Base-by-base conservation (phyloP, 2,797 vertebrate genomes). In the Hyperoplus lanceolatus region DNA sequence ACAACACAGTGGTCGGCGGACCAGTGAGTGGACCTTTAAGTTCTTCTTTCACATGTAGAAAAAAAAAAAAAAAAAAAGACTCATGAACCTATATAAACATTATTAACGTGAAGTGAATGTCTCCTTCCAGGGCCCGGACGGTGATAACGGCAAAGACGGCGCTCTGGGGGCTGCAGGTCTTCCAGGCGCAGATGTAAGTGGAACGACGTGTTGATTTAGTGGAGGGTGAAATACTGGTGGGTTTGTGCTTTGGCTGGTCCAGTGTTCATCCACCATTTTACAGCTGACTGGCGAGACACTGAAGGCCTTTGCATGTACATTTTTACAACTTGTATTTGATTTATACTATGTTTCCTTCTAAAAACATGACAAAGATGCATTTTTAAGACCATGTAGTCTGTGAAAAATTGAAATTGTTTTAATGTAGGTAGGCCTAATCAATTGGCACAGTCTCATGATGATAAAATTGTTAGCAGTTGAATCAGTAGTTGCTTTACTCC, bases 121-220 rank as follows among this genome's bases (percentile, higher is more conserved):
- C 43, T 85, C 49, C 45, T 85, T 84, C 10, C 83, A 99, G 98
- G 98, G 97, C 50, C 83, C 83, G 0, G 93, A 95, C 38, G 98
- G 98, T 12, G 96, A 97, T 0, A 86, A 96, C 8, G 97, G 97
- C 42, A 96, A 93, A 85, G 93, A 96, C 1, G 97, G 97, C 79
- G 90, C 88, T 61, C 80, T 95, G 0, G 98, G 97, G 75, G 79
- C 95, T 72, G 87, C 97, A 3, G 98, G 98, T 42, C 94, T 96
- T 7, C 96, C 97, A 0, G 98, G 98, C 5, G 95, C 96, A 43
- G 98, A 99, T 75, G 98, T 99, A 79, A 97, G 98, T 97, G 87
- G 42, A 68, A 15, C 56, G 38, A 13, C 39, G 42, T 6, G 66
- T 53, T 3, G 7, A 42, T 4, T 9, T 3, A 10, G 18, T n/a